Evolutionary conservation across 1,140 invertebrate species (phyloP).

Genomic region (Sinonovacula constricta): DNA sequence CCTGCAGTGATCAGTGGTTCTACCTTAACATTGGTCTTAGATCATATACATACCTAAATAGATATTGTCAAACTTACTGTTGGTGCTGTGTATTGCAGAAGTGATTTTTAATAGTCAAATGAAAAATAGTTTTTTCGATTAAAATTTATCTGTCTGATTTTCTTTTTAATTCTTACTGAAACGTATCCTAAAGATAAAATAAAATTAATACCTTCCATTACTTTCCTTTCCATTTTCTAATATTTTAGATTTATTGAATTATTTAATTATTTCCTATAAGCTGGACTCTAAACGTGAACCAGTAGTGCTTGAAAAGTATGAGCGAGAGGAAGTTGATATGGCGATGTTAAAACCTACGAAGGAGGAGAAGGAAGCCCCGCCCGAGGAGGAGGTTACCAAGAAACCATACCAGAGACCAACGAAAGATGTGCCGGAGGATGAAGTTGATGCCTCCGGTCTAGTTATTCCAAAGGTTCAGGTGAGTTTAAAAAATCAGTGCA

Average conservation of each 20-base stretch:
- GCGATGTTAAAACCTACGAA: conserved; percentile 59
- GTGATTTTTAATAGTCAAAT: too few relatives aligned
- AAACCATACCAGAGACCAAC: conserved; percentile 56
- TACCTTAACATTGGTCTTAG: too few relatives aligned
- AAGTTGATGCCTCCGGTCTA: conserved; percentile 64
- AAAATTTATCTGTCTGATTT: too few relatives aligned
- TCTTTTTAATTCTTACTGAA: too few relatives aligned
- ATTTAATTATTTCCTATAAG: conserved; percentile 52
- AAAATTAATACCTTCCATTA: too few relatives aligned
- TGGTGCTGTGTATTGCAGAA: too few relatives aligned
- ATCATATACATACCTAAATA: too few relatives aligned
- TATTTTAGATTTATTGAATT: neutral
- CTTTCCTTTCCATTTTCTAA: neutral
- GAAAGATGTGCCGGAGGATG: conserved; percentile 56
- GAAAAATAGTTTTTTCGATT: too few relatives aligned
- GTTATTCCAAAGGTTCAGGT: conserved; percentile 72
- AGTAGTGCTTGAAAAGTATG: conserved; percentile 41
- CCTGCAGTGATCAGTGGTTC: too few relatives aligned
- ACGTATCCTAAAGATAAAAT: too few relatives aligned
- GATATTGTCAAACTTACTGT: too few relatives aligned
- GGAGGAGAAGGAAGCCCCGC: conserved; percentile 55
- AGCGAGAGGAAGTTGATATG: conserved; percentile 56
- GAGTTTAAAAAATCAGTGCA: too few relatives aligned
- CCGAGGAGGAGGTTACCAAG: conserved; percentile 61
- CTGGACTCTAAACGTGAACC: conserved; percentile 54